Conservation (phyloP, 1,140 invertebrate genomes). For the Penaeus chinensis region DNA sequence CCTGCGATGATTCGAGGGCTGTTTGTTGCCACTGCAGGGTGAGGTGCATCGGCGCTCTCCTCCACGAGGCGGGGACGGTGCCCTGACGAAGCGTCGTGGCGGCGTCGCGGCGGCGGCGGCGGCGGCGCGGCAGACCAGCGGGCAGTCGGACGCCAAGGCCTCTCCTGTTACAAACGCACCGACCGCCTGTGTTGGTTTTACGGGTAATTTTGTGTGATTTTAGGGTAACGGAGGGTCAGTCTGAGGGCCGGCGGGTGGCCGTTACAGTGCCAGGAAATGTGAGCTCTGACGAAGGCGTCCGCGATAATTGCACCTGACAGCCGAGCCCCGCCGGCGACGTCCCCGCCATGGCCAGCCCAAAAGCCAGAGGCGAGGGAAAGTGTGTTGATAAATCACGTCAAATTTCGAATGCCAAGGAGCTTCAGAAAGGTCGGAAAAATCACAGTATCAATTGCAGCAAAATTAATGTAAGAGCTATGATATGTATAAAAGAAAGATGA, state of each 20-base stretch:
- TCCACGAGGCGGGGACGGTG: background rate
- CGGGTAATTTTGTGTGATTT: constrained; percentile 53
- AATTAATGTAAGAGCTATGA: too few species aligned
- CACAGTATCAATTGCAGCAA: too few species aligned
- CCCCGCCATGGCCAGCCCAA: background rate
- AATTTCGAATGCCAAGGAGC: too few species aligned
- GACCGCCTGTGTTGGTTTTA: constrained; percentile 49
- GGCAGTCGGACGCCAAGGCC: constrained; percentile 14
- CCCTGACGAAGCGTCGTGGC: background rate
- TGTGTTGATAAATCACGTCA: too few species aligned
- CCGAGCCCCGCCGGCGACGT: background rate
- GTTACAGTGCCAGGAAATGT: constrained; percentile 43
- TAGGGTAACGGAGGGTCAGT: constrained; percentile 36
- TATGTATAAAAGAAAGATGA: too few species aligned
- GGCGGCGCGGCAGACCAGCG: background rate
- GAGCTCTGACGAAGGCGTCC: constrained; percentile 6
- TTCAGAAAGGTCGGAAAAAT: too few species aligned
- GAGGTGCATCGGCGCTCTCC: background rate
- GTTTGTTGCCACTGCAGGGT: background rate
- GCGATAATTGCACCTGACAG: constrained; percentile 22
- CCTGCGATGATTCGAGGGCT: too few species aligned
- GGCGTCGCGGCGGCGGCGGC: background rate
- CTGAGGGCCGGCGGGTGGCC: constrained; percentile 24
- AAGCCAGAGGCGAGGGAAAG: too few species aligned
- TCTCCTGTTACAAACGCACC: constrained; percentile 39